Percentiles rank a stretch among this genome's conserved stretches.
Evolutionary conservation across 2,888 invertebrate genomes (phyloP).

Genomic region (Endomychus coccineus): DNA sequence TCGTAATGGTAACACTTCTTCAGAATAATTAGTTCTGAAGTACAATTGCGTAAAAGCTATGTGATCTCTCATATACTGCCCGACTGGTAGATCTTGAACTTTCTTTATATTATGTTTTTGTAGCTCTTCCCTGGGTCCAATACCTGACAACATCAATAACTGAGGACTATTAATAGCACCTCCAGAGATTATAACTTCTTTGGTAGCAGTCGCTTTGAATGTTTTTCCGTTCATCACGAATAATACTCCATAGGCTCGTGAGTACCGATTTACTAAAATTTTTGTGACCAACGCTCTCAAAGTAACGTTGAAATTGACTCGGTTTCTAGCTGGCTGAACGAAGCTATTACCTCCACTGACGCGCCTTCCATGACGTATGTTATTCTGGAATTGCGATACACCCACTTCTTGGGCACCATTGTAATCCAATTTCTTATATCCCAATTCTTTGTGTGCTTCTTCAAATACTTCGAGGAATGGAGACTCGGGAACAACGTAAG

Average conservation of each 20-base stretch:
- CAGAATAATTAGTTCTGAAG: conserved; percentile 10
- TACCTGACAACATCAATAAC: conserved; percentile 60
- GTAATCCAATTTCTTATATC: conserved; percentile 55
- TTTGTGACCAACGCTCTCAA: conserved; percentile 51
- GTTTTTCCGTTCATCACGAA: conserved; percentile 36
- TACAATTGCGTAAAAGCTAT: conserved; percentile 30
- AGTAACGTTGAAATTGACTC: conserved; percentile 53
- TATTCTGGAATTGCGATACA: conserved; percentile 16
- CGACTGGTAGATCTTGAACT: conserved; percentile 47
- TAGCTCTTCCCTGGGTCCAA: conserved; percentile 50
- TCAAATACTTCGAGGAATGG: conserved; percentile 58
- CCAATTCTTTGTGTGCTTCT: conserved; percentile 53
- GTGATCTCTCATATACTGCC: conserved; percentile 52
- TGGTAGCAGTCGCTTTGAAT: conserved; percentile 41
- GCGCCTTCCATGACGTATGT: conserved; percentile 18
- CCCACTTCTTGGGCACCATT: conserved; percentile 49
- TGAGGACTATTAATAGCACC: conserved; percentile 63
- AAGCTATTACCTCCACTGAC: conserved; percentile 58
- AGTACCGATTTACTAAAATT: conserved; percentile 44
- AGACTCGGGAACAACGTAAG: conserved; percentile 69
- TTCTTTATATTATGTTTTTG: conserved; percentile 42
- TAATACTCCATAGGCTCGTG: conserved; percentile 43
- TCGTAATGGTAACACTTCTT: conserved; percentile 3
- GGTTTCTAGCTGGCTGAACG: conserved; percentile 46
- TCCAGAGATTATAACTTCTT: conserved; percentile 58